Conservation (phyloP, 2,888 invertebrate species). For the Camptogramma bilineatum region DNA sequence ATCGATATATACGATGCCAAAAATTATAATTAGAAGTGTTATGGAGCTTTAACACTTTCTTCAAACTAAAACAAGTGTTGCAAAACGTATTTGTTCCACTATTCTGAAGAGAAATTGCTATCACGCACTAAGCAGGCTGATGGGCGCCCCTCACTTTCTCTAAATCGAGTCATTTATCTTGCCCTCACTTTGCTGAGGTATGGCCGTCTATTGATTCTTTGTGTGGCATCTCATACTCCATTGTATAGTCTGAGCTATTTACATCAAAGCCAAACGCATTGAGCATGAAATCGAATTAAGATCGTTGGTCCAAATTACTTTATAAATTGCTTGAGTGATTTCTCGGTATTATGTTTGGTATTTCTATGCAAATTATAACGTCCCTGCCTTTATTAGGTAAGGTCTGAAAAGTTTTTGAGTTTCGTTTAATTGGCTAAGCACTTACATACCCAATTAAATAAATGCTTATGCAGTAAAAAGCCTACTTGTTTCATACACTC, state of each 20-base stretch:
- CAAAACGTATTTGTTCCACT: neutral
- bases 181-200: conserved; percentile 37
- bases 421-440: neutral
- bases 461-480: neutral
- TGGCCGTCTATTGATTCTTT: conserved; percentile 38
- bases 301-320: conserved; percentile 42
- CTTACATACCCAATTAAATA: neutral
- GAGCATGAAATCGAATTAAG: conserved; percentile 49
- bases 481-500: neutral
- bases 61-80: neutral
- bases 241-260: conserved; percentile 37
- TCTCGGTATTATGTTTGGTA: conserved; percentile 32
- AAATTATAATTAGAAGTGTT: conserved; percentile 1
- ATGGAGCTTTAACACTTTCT: neutral
- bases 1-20: no score
- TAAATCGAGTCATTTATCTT: conserved; percentile 61
- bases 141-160: conserved; percentile 45
- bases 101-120: neutral
- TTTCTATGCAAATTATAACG: conserved; percentile 26
- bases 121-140: conserved; percentile 28
- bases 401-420: neutral
- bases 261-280: conserved; percentile 45
- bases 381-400: conserved; percentile 10
- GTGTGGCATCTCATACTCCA: conserved; percentile 31
- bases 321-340: conserved; percentile 42